Percentiles rank a stretch among this genome's conserved stretches.
These are phyloP conservation scores for Menidia beryllina DNA, from an alignment of 2,113 vertebrate genomes.

Conservation along the genomic window DNA sequence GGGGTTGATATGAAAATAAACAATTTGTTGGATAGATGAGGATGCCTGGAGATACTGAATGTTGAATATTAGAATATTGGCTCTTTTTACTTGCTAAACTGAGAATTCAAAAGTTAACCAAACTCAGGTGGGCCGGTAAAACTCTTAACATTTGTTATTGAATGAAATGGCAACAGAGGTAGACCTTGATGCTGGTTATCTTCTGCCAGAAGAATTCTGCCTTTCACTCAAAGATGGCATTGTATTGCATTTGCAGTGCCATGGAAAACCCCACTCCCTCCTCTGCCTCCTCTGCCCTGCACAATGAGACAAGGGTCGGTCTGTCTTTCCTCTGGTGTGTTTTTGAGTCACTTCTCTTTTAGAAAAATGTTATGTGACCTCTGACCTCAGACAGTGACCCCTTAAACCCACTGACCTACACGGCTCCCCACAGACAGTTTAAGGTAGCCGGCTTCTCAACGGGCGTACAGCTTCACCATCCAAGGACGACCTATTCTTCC, in stretches of 20 bases:
- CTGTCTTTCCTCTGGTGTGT: constrained; percentile 68
- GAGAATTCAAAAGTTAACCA: constrained; percentile 11
- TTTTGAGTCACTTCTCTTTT: constrained; percentile 68
- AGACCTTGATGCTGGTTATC: constrained; percentile 44
- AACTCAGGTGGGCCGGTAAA: constrained; percentile 31
- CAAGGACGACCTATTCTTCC: not conserved
- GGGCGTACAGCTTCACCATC: not conserved
- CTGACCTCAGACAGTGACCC: constrained; percentile 62
- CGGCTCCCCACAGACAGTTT: constrained; percentile 10
- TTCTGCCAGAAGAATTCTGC: constrained; percentile 41
- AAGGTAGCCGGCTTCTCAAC: constrained; percentile 25
- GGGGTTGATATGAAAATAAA: constrained; percentile 57
- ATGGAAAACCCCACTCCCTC: constrained; percentile 57
- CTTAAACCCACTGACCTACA: constrained; percentile 47
- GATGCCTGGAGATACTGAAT: constrained; percentile 39
- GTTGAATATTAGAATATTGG: not conserved
- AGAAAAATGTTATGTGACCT: constrained; percentile 77
- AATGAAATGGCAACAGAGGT: constrained; percentile 54
- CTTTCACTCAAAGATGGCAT: constrained; percentile 73
- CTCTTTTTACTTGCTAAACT: not conserved
- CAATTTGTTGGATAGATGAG: constrained; percentile 46
- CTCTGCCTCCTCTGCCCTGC: constrained; percentile 53
- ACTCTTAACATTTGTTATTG: constrained; percentile 34
- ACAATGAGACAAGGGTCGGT: constrained; percentile 70
- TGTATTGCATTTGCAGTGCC: constrained; percentile 54